Conservation (phyloP, 2,113 vertebrate species). For the Pseudonaja textilis region DNA sequence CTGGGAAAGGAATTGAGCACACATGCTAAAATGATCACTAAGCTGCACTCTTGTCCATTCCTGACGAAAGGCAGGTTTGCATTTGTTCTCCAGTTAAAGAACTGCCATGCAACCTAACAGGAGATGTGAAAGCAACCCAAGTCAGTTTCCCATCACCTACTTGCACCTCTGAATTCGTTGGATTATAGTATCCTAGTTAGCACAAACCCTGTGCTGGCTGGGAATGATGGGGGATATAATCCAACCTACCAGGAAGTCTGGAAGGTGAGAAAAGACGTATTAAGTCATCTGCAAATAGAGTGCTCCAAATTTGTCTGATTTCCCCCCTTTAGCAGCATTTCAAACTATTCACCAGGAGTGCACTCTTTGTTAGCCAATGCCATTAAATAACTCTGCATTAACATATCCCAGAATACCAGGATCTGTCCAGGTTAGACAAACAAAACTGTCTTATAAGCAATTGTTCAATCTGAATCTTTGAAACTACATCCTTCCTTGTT, state of each 20-base stretch:
- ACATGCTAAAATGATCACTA: neutral
- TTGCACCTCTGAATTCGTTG: neutral
- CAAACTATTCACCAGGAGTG: neutral
- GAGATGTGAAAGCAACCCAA: neutral
- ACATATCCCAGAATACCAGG: neutral
- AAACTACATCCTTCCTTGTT: neutral
- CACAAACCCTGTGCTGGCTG: neutral
- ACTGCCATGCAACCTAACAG: neutral
- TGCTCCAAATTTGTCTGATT: neutral
- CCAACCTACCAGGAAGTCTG: neutral
- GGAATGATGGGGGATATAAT: neutral
- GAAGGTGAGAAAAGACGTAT: neutral
- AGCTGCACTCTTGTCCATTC: neutral
- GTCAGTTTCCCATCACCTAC: neutral
- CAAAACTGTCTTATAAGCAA: neutral
- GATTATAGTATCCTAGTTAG: neutral
- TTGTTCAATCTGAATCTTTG: neutral
- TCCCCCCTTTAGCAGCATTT: neutral
- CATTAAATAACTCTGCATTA: neutral
- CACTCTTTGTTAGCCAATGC: neutral
- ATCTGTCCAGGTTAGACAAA: neutral
- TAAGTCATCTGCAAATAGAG: neutral
- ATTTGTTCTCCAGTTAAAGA: neutral
- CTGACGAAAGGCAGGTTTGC: neutral
- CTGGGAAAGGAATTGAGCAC: slow-evolving; percentile 64